These are phyloP conservation scores for Peromyscus leucopus DNA, from an alignment of 2,113 vertebrate genomes.

Conservation along the genomic window DNA sequence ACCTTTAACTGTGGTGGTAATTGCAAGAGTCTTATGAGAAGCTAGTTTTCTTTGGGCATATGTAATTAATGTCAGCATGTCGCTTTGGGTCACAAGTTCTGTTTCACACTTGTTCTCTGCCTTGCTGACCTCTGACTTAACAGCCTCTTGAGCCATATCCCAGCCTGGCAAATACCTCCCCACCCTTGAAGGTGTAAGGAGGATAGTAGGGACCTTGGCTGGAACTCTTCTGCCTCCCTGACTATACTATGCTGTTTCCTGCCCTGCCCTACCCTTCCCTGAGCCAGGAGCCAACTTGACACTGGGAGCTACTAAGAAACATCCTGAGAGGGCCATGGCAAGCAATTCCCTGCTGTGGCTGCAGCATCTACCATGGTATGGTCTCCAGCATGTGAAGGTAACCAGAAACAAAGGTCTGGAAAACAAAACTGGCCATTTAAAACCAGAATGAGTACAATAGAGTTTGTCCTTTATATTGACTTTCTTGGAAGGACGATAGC, in stretches of 20 bases:
- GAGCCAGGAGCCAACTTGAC: not conserved
- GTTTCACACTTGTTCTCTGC: not conserved
- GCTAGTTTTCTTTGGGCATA: not conserved
- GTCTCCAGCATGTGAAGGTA: not conserved
- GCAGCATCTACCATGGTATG: not conserved
- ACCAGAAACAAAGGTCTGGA: not conserved
- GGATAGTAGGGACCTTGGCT: not conserved
- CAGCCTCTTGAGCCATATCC: not conserved
- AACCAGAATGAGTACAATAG: constrained; percentile 18
- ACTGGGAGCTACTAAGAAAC: not conserved
- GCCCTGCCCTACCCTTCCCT: not conserved
- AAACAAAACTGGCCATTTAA: constrained; percentile 61
- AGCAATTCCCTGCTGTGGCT: not conserved
- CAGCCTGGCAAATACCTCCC: not conserved
- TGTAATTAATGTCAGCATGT: not conserved
- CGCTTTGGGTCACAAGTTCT: not conserved
- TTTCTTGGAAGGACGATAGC: not conserved
- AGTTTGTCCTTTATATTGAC: constrained; percentile 39
- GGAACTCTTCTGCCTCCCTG: not conserved
- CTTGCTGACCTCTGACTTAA: not conserved
- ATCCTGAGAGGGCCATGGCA: not conserved
- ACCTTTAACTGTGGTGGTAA: not conserved
- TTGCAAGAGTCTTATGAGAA: not conserved
- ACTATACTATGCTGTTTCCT: not conserved
- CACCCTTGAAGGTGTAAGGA: not conserved